A percentile compares a stretch with the other conserved stretches of the same genome.
Evolutionary conservation across 2,888 invertebrate species (phyloP).

Genomic region (Thera britannica): DNA sequence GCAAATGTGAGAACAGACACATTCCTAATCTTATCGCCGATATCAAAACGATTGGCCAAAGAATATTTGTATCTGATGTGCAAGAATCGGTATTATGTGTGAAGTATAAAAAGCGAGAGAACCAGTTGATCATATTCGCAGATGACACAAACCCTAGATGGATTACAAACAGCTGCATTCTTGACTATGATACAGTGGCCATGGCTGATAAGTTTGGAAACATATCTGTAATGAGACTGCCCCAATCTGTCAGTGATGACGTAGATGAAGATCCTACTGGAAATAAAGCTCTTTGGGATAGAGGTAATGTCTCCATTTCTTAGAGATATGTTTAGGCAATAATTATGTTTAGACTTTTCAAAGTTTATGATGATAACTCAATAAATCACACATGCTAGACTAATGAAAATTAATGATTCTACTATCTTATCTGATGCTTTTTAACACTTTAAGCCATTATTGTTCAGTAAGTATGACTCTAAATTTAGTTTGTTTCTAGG

Average conservation of each 20-base stretch:
- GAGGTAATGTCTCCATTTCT: slow-evolving; percentile 72
- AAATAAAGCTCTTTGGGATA: slow-evolving; percentile 98
- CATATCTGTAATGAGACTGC: slow-evolving; percentile 94
- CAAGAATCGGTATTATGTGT: slow-evolving; percentile 99
- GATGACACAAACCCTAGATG: slow-evolving; percentile 98
- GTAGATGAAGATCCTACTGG: slow-evolving; percentile 99
- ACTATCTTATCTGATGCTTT: slow-evolving; percentile 55
- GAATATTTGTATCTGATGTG: slow-evolving; percentile 97
- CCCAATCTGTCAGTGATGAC: slow-evolving; percentile 97
- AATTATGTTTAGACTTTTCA: background rate
- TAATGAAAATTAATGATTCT: slow-evolving; percentile 80
- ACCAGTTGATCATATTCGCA: slow-evolving; percentile 98
- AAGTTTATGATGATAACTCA: slow-evolving; percentile 66
- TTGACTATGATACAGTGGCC: slow-evolving; percentile 98
- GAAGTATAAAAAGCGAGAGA: slow-evolving; percentile 97
- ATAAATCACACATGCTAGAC: slow-evolving; percentile 83
- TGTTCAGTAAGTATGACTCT: background rate
- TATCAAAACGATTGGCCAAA: slow-evolving; percentile 96
- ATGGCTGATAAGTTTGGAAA: slow-evolving; percentile 99
- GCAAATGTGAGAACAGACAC: slow-evolving; percentile 99
- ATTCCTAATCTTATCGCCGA: slow-evolving; percentile 97
- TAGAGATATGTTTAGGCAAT: background rate
- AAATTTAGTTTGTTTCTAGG: slow-evolving; percentile 79
- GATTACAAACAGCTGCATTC: slow-evolving; percentile 95
- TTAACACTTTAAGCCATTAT: background rate